Evolutionary conservation across 2,113 vertebrate species (phyloP).

Genomic region (Anoura caudifer): DNA sequence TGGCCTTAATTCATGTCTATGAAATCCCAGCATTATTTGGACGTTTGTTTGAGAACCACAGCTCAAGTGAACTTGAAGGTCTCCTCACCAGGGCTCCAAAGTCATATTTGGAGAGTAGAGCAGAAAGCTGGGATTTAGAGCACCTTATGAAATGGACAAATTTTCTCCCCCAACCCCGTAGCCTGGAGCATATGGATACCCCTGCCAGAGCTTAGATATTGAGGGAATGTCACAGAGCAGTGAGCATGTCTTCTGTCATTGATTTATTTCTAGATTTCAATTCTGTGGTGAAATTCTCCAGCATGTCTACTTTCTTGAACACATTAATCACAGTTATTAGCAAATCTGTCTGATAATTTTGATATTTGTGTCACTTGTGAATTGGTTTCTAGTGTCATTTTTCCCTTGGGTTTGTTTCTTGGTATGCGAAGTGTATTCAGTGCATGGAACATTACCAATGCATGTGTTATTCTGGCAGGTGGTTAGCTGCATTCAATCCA

Average conservation of each 20-base stretch:
- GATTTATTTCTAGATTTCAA: neutral
- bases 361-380: neutral
- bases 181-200: neutral
- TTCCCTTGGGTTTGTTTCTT: neutral
- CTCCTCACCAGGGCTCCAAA: neutral
- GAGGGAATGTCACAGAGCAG: neutral
- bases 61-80: neutral
- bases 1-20: neutral
- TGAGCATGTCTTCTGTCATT: neutral
- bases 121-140: neutral
- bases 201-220: neutral
- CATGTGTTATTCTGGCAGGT: neutral
- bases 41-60: neutral
- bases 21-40: neutral
- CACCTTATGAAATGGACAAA: neutral
- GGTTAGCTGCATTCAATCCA: neutral
- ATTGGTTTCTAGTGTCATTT: neutral
- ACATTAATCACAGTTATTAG: neutral
- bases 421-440: neutral
- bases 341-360: neutral
- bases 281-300: neutral
- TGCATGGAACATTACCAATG: neutral
- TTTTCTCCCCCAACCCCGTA: accelerated
- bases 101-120: neutral
- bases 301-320: neutral